Conservation (phyloP, 2,797 vertebrate species). For the Cyclura pinguis region DNA sequence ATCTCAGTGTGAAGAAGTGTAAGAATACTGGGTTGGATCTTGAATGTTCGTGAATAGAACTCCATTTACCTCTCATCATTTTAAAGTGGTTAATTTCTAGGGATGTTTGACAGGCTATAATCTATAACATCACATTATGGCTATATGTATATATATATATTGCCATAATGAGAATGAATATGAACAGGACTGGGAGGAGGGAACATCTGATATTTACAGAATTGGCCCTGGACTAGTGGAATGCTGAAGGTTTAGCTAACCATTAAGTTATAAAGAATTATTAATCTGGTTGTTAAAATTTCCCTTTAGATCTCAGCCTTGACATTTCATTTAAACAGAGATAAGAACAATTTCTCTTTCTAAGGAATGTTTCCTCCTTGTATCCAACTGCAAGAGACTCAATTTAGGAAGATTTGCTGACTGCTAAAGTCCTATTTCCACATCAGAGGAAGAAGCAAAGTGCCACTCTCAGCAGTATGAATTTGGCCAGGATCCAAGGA, state of each 20-base stretch:
- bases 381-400: constrained; percentile 57
- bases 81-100: background rate
- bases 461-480: constrained; percentile 73
- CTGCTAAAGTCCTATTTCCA: constrained; percentile 74
- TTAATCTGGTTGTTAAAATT: constrained; percentile 30
- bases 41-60: background rate
- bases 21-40: background rate
- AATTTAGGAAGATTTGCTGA: constrained; percentile 77
- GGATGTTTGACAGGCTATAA: background rate
- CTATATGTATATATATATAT: too few species aligned
- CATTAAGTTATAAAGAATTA: constrained; percentile 11
- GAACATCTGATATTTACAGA: background rate
- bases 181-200: background rate
- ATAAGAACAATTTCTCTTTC: constrained; percentile 56
- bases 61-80: background rate
- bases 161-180: too few species aligned
- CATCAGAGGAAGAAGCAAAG: constrained; percentile 75
- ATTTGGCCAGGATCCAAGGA: constrained; percentile 77
- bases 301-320: constrained; percentile 29
- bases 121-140: background rate
- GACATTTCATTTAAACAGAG: constrained; percentile 51
- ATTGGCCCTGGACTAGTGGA: background rate
- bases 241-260: constrained; percentile 31
- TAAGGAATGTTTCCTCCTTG: constrained; percentile 55
- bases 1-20: background rate